These are phyloP conservation scores for Andrena dorsata DNA, from an alignment of 2,888 invertebrate genomes.

Conservation along the genomic window DNA sequence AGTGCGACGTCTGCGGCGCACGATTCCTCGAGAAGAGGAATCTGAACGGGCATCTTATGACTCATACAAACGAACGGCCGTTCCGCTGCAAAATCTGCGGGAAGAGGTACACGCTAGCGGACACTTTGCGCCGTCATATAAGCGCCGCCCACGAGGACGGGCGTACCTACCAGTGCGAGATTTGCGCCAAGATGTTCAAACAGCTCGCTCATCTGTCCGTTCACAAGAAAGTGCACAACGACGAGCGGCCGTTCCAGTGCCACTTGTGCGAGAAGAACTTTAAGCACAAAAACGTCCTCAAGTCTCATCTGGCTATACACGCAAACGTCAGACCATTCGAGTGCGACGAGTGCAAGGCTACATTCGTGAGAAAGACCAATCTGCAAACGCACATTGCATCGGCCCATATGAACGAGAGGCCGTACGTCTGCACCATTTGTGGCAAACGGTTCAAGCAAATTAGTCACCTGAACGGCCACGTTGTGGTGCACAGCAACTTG, in stretches of 20 bases:
- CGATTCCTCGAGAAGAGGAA: conserved; percentile 79
- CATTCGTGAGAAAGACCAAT: conserved; percentile 80
- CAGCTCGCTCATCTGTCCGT: conserved; percentile 79
- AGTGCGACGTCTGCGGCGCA: conserved; percentile 79
- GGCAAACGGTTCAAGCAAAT: conserved; percentile 79
- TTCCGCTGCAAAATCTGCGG: conserved; percentile 79
- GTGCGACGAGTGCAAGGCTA: conserved; percentile 86
- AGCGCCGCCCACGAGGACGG: conserved; percentile 79
- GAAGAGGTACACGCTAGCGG: conserved; percentile 79
- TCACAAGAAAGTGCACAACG: conserved; percentile 85
- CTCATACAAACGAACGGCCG: conserved; percentile 79
- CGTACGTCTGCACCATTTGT: conserved; percentile 78
- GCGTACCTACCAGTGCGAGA: conserved; percentile 80
- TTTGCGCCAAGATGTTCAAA: conserved; percentile 82
- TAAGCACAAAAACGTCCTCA: conserved; percentile 86
- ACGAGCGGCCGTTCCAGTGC: conserved; percentile 86
- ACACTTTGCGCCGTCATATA: conserved; percentile 78
- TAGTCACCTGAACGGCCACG: conserved; percentile 80
- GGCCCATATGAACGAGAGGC: conserved; percentile 80
- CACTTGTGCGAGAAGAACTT: conserved; percentile 86
- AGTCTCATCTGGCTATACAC: conserved; percentile 85
- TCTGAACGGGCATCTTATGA: conserved; percentile 78
- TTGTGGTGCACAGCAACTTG: conserved; percentile 79
- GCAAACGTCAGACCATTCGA: conserved; percentile 85
- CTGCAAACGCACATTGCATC: conserved; percentile 80